A percentile compares a stretch with the other conserved stretches of the same genome.
phyloP scores from a whole-genome alignment of 1,140 invertebrate species.

The Drosophila miranda region DNA sequence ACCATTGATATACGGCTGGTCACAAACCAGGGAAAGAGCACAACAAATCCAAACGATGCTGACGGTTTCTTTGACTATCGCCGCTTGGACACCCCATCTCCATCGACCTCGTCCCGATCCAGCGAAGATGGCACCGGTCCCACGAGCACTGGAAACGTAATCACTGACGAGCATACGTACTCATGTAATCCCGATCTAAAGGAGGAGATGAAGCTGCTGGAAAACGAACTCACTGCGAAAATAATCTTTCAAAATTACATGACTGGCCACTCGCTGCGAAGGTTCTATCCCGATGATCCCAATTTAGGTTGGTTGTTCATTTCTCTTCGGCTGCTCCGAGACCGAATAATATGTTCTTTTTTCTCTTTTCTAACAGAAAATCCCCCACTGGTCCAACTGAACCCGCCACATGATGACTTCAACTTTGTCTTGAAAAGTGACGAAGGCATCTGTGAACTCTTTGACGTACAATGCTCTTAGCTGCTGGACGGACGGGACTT shows the following conservation, averaged over 20 bases:
- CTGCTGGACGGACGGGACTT: conserved; percentile 12
- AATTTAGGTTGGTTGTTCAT: conserved; percentile 58
- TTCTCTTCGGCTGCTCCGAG: not conserved
- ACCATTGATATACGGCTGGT: conserved; percentile 79
- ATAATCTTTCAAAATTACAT: conserved; percentile 75
- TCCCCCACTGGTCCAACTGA: conserved; percentile 72
- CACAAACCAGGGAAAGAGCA: conserved; percentile 70
- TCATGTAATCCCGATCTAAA: conserved; percentile 75
- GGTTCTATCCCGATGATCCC: conserved; percentile 79
- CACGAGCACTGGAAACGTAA: conserved; percentile 61
- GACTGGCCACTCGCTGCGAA: conserved; percentile 66
- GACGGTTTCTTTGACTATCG: conserved; percentile 55
- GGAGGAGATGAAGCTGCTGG: conserved; percentile 70
- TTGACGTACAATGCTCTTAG: conserved; percentile 74
- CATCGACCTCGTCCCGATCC: conserved; percentile 62
- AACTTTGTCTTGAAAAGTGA: conserved; percentile 74
- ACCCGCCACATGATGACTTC: conserved; percentile 78
- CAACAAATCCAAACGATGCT: conserved; percentile 52
- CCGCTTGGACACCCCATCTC: conserved; percentile 64
- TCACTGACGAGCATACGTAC: conserved; percentile 76
- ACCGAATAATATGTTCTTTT: not conserved
- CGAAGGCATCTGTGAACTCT: conserved; percentile 79
- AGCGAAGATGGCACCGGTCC: conserved; percentile 44
- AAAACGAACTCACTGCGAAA: conserved; percentile 75
- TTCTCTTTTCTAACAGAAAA: conserved; percentile 61